Conservation (phyloP, 2,797 vertebrate species). For the Sebastes reedi region DNA sequence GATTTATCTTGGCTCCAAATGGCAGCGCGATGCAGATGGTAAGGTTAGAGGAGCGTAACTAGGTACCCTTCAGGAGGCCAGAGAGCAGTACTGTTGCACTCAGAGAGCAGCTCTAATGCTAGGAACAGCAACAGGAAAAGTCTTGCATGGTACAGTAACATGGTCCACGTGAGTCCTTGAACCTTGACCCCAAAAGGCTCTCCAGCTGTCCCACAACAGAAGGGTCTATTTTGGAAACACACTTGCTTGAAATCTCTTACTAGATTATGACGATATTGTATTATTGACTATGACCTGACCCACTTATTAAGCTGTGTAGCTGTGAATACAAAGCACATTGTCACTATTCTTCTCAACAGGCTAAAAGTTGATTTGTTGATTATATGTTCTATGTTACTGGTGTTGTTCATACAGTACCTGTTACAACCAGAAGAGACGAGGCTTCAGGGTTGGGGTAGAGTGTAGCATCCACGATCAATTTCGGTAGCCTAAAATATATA, state of each 20-base stretch:
- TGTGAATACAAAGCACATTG: conserved; percentile 21
- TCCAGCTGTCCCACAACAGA: conserved; percentile 54
- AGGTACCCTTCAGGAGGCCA: conserved; percentile 58
- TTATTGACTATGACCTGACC: conserved; percentile 60
- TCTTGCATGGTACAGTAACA: conserved; percentile 17
- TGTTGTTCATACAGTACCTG: neutral
- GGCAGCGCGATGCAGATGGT: conserved; percentile 76
- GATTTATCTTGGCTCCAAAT: conserved; percentile 79
- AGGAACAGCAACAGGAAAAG: conserved; percentile 10
- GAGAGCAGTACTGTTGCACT: conserved; percentile 37
- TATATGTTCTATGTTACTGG: neutral
- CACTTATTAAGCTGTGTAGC: conserved; percentile 14
- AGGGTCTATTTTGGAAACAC: conserved; percentile 62
- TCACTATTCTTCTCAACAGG: neutral
- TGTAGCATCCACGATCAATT: neutral
- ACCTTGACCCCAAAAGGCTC: conserved; percentile 40
- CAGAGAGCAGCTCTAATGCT: neutral
- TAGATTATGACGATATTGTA: conserved; percentile 44
- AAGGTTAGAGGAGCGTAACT: conserved; percentile 67
- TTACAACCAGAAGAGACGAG: neutral
- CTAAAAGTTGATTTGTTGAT: neutral
- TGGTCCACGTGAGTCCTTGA: conserved; percentile 52
- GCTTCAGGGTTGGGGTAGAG: neutral
- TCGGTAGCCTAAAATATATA: neutral
- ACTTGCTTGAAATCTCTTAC: conserved; percentile 32